These are phyloP conservation scores for Mesaphorura yosii DNA, from an alignment of 1,140 invertebrate species.

Conservation along the genomic window DNA sequence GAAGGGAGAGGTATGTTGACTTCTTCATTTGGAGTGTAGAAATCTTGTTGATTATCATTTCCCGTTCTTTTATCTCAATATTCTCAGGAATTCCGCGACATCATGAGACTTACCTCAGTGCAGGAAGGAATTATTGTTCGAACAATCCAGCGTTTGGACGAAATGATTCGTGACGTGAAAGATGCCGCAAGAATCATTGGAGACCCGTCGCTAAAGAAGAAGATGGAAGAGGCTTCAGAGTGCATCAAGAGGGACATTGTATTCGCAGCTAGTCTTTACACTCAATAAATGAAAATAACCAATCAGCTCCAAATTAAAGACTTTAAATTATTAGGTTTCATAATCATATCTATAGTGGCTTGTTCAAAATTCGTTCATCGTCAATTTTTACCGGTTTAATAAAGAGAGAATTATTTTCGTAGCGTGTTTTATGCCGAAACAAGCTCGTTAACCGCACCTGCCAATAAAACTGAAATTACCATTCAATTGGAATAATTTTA, in stretches of 20 bases:
- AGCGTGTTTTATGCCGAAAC: too few species aligned
- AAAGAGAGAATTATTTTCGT: too few species aligned
- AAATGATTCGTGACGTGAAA: conserved; percentile 80
- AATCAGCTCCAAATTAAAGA: too few species aligned
- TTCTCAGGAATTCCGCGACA: conserved; percentile 73
- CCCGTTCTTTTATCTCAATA: conserved; percentile 8
- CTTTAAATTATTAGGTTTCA: too few species aligned
- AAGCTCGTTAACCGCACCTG: too few species aligned
- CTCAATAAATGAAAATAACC: too few species aligned
- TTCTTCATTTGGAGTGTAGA: not conserved
- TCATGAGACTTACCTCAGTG: conserved; percentile 82
- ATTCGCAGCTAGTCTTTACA: conserved; percentile 93
- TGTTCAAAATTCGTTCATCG: too few species aligned
- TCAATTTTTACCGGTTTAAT: too few species aligned
- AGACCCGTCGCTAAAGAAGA: conserved; percentile 73
- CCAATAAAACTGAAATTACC: too few species aligned
- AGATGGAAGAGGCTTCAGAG: conserved; percentile 89
- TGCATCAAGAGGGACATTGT: conserved; percentile 96
- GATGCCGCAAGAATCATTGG: conserved; percentile 88
- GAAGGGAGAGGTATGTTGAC: conserved; percentile 53
- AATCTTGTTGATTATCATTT: conserved; percentile 2
- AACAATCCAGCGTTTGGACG: conserved; percentile 91
- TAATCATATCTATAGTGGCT: too few species aligned
- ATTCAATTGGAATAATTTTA: too few species aligned
- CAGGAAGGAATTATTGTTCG: conserved; percentile 97